Conservation (phyloP, 2,797 vertebrate genomes). For the Todus mexicanus region DNA sequence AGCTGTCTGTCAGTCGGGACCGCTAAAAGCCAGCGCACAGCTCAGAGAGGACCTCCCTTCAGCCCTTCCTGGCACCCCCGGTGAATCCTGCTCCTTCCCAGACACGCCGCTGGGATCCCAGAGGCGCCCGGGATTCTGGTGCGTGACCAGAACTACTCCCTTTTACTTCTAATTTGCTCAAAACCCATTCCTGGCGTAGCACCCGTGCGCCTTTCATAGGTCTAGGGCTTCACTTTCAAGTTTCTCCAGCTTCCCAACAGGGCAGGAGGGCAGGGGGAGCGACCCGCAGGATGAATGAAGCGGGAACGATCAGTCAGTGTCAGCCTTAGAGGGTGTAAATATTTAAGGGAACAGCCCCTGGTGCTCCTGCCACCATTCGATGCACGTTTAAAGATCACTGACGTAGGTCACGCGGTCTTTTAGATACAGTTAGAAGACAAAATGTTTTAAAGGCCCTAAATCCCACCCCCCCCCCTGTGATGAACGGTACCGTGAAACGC, state of each 20-base stretch:
- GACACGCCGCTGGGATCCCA: background rate
- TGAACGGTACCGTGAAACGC: background rate
- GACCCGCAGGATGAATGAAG: background rate
- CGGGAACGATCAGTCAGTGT: background rate
- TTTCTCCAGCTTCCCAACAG: background rate
- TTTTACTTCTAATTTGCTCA: background rate
- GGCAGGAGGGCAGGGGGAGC: background rate
- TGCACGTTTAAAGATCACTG: background rate
- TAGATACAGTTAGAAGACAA: background rate
- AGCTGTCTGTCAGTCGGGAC: background rate
- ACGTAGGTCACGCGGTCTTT: accelerated
- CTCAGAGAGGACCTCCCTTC: background rate
- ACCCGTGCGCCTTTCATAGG: accelerated
- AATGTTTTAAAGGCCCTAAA: background rate
- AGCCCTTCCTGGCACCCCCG: background rate
- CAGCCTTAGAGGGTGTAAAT: background rate
- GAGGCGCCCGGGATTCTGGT: background rate
- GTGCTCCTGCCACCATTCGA: background rate
- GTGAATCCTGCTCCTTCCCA: background rate
- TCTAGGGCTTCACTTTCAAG: background rate
- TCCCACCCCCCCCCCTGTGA: background rate
- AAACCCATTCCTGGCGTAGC: too few relatives aligned
- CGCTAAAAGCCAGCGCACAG: background rate
- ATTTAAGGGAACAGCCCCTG: background rate
- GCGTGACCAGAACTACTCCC: background rate